phyloP scores from a whole-genome alignment of 2,888 invertebrate species.

The Bruchidius siliquastri region DNA sequence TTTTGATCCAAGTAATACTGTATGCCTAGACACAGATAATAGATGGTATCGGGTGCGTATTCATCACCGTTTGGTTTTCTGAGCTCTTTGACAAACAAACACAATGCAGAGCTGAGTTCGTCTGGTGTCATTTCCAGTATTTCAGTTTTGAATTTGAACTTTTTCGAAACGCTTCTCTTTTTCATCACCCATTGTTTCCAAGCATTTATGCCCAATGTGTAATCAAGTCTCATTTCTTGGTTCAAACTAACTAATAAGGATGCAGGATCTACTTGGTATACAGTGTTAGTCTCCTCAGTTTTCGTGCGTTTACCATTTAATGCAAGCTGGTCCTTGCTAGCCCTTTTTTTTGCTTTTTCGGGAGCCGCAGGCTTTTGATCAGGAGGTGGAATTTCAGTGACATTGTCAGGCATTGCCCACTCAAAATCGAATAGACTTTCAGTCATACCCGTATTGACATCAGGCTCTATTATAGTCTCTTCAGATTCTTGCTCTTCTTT shows the following conservation, averaged over 20 bases:
- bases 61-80: slow-evolving; percentile 80
- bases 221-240: slow-evolving; percentile 35
- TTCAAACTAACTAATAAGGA: not conserved
- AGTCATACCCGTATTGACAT: slow-evolving; percentile 61
- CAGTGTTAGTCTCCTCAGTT: slow-evolving; percentile 57
- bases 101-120: slow-evolving; percentile 77
- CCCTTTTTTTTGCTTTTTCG: not conserved
- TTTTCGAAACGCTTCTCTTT: slow-evolving; percentile 66
- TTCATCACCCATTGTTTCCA: slow-evolving; percentile 85
- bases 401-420: slow-evolving; percentile 11
- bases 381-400: not conserved
- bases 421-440: slow-evolving; percentile 53
- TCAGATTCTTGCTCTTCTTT: slow-evolving; percentile 51
- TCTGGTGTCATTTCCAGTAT: slow-evolving; percentile 78
- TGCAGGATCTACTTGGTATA: not conserved
- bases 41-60: slow-evolving; percentile 85
- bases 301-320: slow-evolving; percentile 38
- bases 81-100: slow-evolving; percentile 81
- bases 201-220: slow-evolving; percentile 81
- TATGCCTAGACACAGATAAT: slow-evolving; percentile 82
- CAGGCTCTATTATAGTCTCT: slow-evolving; percentile 53
- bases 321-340: not conserved
- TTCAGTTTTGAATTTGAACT: slow-evolving; percentile 53
- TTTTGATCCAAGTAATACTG: slow-evolving; percentile 86
- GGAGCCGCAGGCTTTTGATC: not conserved